These are phyloP conservation scores for Pimephales promelas DNA, from an alignment of 2,113 vertebrate species.

Conservation along the genomic window DNA sequence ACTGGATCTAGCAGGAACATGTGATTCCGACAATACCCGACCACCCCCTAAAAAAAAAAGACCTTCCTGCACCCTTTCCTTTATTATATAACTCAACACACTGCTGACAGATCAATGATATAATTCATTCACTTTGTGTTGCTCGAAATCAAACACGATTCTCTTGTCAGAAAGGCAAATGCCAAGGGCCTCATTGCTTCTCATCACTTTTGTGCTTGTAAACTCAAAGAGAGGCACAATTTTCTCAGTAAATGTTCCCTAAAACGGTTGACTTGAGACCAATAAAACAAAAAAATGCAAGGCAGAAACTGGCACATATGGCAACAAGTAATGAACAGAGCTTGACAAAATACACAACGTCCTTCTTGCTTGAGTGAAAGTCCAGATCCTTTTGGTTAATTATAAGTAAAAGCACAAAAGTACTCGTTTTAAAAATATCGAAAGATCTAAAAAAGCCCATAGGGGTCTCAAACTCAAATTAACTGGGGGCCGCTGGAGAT, in stretches of 20 bases:
- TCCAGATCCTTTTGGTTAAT: too few species aligned
- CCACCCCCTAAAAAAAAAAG: not conserved
- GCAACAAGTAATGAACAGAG: not conserved
- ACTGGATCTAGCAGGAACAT: slow-evolving; percentile 73
- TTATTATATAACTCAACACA: not conserved
- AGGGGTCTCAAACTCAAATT: too few species aligned
- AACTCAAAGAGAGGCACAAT: not conserved
- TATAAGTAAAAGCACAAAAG: too few species aligned
- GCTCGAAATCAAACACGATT: not conserved
- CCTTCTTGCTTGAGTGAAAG: too few species aligned
- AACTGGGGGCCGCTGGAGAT: too few species aligned
- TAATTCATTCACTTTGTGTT: not conserved
- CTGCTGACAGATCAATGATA: not conserved
- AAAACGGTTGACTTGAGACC: not conserved
- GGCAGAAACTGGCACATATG: not conserved
- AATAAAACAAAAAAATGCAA: not conserved
- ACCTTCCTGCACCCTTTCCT: not conserved
- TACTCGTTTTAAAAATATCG: too few species aligned
- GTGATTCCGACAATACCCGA: slow-evolving; percentile 69
- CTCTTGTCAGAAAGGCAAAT: slow-evolving; percentile 1
- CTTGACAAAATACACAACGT: too few species aligned
- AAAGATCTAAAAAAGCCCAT: too few species aligned
- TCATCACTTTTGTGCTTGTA: not conserved
- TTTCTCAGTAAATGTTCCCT: not conserved
- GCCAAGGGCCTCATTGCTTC: not conserved